Evolutionary conservation across 2,113 vertebrate genomes (phyloP), one percentile per base, ranked within the genome.

Genomic region (Nipponia nippon): DNA sequence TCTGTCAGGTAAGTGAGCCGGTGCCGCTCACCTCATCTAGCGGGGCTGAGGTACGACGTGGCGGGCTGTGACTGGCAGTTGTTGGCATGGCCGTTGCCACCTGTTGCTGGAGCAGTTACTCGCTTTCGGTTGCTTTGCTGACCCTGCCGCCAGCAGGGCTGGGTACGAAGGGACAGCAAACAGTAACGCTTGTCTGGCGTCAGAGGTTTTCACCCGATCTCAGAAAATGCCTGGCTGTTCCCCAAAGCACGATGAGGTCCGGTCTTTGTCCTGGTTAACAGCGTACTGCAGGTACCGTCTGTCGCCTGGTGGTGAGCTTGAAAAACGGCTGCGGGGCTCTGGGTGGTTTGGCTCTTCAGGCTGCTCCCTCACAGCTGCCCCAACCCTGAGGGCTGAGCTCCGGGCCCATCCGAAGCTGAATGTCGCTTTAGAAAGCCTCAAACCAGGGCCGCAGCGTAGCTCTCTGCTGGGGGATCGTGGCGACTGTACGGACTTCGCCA

Each of bases 401-500:
- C 7, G 13, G 21, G 49, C 34, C 36, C 8, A 1, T 38, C 20
- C 2, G 2, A 25, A 29, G 5, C 16, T 4, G 7, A 52, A 11
- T 0, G 19, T 23, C 11, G 1, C 50, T n/a, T 23, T 13, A 15
- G 36, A 32, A 55, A 78, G 23, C 46, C 27, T 9, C 16, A 4
- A 36, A 36, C 13, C 18, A 19, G 42, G 23, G 42, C 19, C 18
- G 13, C 34, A 11, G 67, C 17, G 9, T 8, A 7, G 23, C 12
- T 11, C 40, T 50, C 23, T 26, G 44, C 56, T 5, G 7, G 34
- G 56, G 67, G 30, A 17, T 27, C 55, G 16, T 4, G 29, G 49
- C 5, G 47, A 17, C 40, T 1, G 10, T 3, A 8, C 3, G 11
- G 58, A 4, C 13, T 9, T 27, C 7, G n/a, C 50, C 25, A 6